phyloP scores from a whole-genome alignment of 2,113 vertebrate species.

The Macquaria australasica region DNA sequence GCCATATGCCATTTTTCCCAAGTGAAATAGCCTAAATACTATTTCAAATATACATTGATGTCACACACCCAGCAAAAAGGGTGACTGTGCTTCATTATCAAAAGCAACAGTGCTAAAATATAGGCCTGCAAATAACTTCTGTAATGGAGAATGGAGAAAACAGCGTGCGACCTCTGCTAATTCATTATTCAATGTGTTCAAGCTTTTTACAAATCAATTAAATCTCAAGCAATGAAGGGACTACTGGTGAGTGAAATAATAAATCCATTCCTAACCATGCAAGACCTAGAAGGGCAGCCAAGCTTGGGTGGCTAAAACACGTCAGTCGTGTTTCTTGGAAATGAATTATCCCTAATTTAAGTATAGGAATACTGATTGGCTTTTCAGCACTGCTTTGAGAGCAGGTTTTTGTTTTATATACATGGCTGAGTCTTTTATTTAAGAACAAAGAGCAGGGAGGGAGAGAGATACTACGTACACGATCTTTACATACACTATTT shows the following conservation, averaged over 20 bases:
- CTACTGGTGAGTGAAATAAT: constrained; percentile 76
- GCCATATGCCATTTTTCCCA: background rate
- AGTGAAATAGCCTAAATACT: background rate
- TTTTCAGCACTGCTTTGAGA: constrained; percentile 20
- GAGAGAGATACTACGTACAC: background rate
- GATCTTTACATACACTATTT: background rate
- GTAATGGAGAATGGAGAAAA: constrained; percentile 50
- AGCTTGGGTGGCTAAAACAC: constrained; percentile 53
- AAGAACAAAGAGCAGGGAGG: background rate
- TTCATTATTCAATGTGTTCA: constrained; percentile 71
- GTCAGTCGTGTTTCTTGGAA: constrained; percentile 55
- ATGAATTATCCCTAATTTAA: constrained; percentile 57
- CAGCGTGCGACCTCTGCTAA: constrained; percentile 51
- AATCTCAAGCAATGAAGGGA: constrained; percentile 70
- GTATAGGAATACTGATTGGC: constrained; percentile 31
- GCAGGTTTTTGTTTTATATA: background rate
- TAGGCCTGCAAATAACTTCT: constrained; percentile 40
- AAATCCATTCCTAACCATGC: constrained; percentile 69
- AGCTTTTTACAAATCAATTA: constrained; percentile 78
- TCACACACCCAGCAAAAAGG: background rate
- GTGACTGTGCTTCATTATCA: constrained; percentile 21
- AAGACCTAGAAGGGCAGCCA: constrained; percentile 57
- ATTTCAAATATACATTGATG: background rate
- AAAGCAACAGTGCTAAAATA: constrained; percentile 48
- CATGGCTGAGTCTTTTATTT: constrained; percentile 10